These are phyloP conservation scores for Ectemnius lituratus DNA, from an alignment of 2,888 invertebrate species.

Conservation along the genomic window DNA sequence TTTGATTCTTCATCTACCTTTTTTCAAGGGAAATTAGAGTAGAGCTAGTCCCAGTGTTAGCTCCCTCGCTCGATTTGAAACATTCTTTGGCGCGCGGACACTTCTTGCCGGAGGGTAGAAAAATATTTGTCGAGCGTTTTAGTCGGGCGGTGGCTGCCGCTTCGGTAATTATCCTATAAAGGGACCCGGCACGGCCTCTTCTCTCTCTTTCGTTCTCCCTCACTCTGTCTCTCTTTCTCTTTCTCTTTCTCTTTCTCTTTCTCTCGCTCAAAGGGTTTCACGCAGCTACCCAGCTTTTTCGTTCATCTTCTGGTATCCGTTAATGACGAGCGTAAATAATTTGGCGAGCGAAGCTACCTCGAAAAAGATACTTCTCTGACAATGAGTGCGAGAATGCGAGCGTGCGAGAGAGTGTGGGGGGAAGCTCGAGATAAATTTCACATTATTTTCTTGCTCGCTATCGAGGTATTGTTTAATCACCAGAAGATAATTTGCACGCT, in stretches of 20 bases:
- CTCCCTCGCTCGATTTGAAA: background rate
- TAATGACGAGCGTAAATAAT: background rate
- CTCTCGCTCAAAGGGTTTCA: background rate
- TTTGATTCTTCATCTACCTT: constrained; percentile 3
- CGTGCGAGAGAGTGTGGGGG: background rate
- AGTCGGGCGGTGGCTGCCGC: background rate
- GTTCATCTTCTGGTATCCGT: background rate
- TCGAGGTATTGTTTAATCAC: constrained; percentile 17
- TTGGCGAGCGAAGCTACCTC: background rate
- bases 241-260: too few relatives aligned
- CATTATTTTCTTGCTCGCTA: constrained; percentile 23
- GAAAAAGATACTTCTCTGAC: background rate
- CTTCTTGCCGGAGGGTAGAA: background rate
- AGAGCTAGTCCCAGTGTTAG: background rate
- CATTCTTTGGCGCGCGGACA: background rate
- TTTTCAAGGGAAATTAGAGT: background rate
- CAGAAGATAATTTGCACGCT: constrained; percentile 30
- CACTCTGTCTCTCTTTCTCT: too few relatives aligned
- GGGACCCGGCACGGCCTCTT: background rate
- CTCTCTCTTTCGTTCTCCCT: background rate
- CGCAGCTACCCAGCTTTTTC: background rate
- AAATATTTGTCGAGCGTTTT: constrained; percentile 9
- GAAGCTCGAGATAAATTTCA: constrained; percentile 7
- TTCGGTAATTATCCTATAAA: background rate
- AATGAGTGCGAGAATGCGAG: background rate